A percentile compares a stretch with the other conserved stretches of the same genome.
Evolutionary conservation across 92 coral and sea anemone genomes (phyloP).

Genomic region (Paragorgia papillata): DNA sequence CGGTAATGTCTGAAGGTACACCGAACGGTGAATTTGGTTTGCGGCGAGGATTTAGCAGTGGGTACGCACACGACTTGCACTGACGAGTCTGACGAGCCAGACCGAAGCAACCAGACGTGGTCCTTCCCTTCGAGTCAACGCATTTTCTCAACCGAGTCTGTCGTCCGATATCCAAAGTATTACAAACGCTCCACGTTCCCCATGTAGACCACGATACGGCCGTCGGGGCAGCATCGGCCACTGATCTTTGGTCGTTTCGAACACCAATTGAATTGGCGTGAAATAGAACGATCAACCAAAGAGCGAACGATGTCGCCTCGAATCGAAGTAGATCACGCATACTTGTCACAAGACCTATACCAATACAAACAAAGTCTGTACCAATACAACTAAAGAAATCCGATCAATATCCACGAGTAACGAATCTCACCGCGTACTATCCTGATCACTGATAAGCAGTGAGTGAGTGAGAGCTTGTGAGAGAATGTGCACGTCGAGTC

Average conservation of each 20-base stretch:
- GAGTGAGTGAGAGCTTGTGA: too few relatives aligned
- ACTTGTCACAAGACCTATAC: not conserved
- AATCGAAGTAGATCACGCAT: not conserved
- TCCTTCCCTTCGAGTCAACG: not conserved
- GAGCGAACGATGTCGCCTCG: not conserved
- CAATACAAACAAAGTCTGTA: too few relatives aligned
- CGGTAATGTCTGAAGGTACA: not conserved
- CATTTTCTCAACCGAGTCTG: constrained; percentile 16
- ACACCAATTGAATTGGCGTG: not conserved
- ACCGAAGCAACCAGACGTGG: constrained; percentile 59
- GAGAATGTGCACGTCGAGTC: not conserved
- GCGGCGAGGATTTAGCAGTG: constrained; percentile 39
- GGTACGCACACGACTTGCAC: constrained; percentile 69
- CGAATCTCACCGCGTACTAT: too few relatives aligned
- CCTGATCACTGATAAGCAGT: too few relatives aligned
- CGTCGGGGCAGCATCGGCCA: not conserved
- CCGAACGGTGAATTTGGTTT: not conserved
- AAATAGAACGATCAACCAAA: constrained; percentile 9
- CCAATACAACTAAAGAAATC: too few relatives aligned
- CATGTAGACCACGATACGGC: constrained; percentile 9
- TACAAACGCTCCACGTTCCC: constrained; percentile 8
- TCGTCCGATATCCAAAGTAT: not conserved
- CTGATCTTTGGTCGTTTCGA: not conserved
- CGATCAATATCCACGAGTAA: too few relatives aligned
- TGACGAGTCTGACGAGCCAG: constrained; percentile 58